Percentiles rank a stretch among this genome's conserved stretches.
These are phyloP conservation scores for Proisotoma minuta DNA, from an alignment of 2,888 invertebrate genomes.

Conservation along the genomic window DNA sequence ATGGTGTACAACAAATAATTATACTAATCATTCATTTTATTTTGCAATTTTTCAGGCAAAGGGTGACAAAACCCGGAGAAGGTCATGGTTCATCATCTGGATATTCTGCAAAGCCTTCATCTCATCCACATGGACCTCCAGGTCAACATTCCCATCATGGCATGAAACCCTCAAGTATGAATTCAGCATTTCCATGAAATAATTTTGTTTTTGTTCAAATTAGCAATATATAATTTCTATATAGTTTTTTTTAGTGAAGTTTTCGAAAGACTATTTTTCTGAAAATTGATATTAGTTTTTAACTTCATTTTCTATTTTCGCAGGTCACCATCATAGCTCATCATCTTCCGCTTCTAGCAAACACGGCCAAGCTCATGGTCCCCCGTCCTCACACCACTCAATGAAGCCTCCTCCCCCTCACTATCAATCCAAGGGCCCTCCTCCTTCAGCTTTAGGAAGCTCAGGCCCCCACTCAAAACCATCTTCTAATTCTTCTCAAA, in stretches of 20 bases:
- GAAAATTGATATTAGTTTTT: too few relatives aligned
- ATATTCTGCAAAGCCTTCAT: conserved; percentile 16
- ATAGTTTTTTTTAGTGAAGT: too few relatives aligned
- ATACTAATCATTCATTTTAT: background rate
- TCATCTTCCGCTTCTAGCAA: background rate
- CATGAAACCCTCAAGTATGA: background rate
- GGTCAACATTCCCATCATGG: conserved; percentile 13
- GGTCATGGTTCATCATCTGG: too few relatives aligned
- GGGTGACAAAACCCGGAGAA: conserved; percentile 9
- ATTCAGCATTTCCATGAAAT: too few relatives aligned
- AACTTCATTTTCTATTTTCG: background rate
- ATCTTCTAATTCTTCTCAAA: background rate
- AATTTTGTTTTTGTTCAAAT: background rate
- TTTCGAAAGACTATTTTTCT: too few relatives aligned
- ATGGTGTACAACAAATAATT: background rate
- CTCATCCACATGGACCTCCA: conserved; percentile 17
- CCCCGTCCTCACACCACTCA: conserved; percentile 22
- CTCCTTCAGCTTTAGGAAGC: background rate
- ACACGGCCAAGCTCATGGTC: conserved; percentile 33
- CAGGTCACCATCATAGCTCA: background rate
- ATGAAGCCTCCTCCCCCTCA: background rate
- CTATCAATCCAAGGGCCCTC: background rate
- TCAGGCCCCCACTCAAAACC: background rate
- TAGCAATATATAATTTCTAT: background rate
- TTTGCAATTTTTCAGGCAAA: background rate